Base-by-base conservation (phyloP, 1,140 invertebrate species). In the Aphidius ervi region DNA sequence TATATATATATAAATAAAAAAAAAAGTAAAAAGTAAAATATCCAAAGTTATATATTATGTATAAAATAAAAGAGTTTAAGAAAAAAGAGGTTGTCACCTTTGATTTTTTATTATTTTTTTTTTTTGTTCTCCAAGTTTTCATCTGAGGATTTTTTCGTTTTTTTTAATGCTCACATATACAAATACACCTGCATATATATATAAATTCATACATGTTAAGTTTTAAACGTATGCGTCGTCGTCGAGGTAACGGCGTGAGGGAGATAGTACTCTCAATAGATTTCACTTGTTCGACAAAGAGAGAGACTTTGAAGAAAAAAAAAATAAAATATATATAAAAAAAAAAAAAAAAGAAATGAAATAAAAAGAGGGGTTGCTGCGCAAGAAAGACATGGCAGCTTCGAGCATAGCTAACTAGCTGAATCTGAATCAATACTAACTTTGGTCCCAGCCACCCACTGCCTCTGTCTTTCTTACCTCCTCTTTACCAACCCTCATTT, bases 381-480 rank as follows among this genome's bases (percentile, higher is more conserved):
- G 58, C 61, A 66, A 65, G 63, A 58, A 63, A 31, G 56, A 68
- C 60, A 65, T 66, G 65, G 62, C 55, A 66, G 67, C 65, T 73
- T 65, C 59, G 64, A 72, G 71, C 74, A 75, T 75, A 74, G 71
- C 69, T 74, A 75, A 75, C 74, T 74, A 75, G 71, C 71, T 75
- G 74, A 75, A 74, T 75, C 72, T 74, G 71, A 75, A 74, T 75
- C 72, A 75, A 75, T 75, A 75, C 70, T 72, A 64, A 74, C 71
- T 73, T 73, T 66, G 68, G 63, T 65, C 68, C 61, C 68, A 62
- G 66, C 62, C 65, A 63, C 64, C 63, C 62, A 9, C 58, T 59
- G 59, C 57, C 48, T 59, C 61, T 42, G 42, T 59, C 53, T 66
- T 50, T 62, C 40, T 56, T 61, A 23, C n/a, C 39, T 50, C 46